Conservation (phyloP, 2,888 invertebrate genomes). For the Dorcus hopei region DNA sequence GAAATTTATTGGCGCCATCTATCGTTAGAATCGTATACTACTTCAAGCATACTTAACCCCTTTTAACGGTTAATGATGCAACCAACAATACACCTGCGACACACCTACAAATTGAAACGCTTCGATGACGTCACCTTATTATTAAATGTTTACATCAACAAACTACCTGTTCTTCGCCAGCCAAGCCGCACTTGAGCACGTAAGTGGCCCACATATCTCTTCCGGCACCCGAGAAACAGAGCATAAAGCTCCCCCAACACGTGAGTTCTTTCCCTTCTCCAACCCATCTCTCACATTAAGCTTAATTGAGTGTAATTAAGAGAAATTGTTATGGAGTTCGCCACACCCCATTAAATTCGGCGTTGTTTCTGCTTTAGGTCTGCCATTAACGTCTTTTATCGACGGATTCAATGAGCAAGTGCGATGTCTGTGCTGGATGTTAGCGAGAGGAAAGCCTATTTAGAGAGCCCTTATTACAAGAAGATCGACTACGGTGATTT, state of each 20-base stretch:
- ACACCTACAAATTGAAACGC: constrained; percentile 10
- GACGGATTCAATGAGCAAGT: constrained; percentile 18
- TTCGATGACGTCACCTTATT: constrained; percentile 12
- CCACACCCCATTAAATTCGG: constrained; percentile 4
- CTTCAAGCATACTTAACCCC: neutral
- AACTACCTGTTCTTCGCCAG: constrained; percentile 10
- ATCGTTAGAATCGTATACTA: neutral
- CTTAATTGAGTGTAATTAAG: neutral
- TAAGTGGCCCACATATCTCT: constrained; percentile 1
- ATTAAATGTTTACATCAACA: constrained; percentile 12
- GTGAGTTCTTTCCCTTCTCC: neutral
- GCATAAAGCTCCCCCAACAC: too few relatives aligned
- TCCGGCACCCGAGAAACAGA: too few relatives aligned
- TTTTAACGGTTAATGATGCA: neutral
- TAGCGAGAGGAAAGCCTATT: constrained; percentile 59
- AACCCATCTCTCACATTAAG: neutral
- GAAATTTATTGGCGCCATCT: too few relatives aligned
- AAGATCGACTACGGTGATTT: constrained; percentile 68
- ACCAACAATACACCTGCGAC: constrained; percentile 10
- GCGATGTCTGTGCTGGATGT: constrained; percentile 59
- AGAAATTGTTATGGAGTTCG: too few relatives aligned
- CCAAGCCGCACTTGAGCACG: constrained; percentile 7
- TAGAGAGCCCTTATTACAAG: constrained; percentile 61
- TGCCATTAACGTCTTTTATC: constrained; percentile 1
- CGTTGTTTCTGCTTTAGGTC: neutral